phyloP scores from a whole-genome alignment of 2,888 invertebrate genomes.

The Pegoplata infirma region DNA sequence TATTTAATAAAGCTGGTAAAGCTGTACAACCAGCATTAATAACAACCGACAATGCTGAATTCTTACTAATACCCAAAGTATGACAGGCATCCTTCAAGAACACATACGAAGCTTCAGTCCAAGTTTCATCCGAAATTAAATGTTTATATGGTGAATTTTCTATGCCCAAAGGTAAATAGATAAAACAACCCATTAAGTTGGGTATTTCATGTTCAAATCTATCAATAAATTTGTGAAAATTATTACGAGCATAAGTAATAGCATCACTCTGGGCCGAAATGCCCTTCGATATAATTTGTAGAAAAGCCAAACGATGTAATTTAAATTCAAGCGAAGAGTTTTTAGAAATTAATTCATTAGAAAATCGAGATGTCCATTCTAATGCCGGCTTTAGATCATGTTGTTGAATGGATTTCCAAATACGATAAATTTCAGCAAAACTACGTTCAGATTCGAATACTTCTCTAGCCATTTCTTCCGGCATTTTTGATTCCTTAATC shows the following conservation, averaged over 20 bases:
- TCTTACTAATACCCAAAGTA: slow-evolving; percentile 91
- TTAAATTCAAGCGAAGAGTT: slow-evolving; percentile 88
- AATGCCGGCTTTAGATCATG: slow-evolving; percentile 91
- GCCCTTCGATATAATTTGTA: slow-evolving; percentile 80
- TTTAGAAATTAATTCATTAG: slow-evolving; percentile 84
- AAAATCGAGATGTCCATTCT: slow-evolving; percentile 90
- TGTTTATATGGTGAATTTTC: slow-evolving; percentile 88
- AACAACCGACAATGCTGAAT: slow-evolving; percentile 94
- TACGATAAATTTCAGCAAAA: slow-evolving; percentile 89
- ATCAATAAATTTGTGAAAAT: slow-evolving; percentile 89
- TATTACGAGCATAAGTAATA: slow-evolving; percentile 89
- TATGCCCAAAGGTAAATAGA: slow-evolving; percentile 89
- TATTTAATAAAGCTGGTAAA: slow-evolving; percentile 95
- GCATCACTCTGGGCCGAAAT: slow-evolving; percentile 87
- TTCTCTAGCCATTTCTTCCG: slow-evolving; percentile 73
- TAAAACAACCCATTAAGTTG: slow-evolving; percentile 90
- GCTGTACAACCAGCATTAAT: slow-evolving; percentile 96
- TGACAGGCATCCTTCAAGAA: slow-evolving; percentile 96
- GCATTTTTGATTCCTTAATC: slow-evolving; percentile 76
- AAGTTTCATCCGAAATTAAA: slow-evolving; percentile 86
- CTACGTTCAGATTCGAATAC: slow-evolving; percentile 82
- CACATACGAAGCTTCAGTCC: slow-evolving; percentile 89
- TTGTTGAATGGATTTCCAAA: slow-evolving; percentile 90
- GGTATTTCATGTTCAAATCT: slow-evolving; percentile 91
- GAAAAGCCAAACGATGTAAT: slow-evolving; percentile 88